Percentiles rank a stretch among this genome's conserved stretches.
These are phyloP conservation scores for Cheilosia soror DNA, from an alignment of 2,888 invertebrate species.

Conservation along the genomic window DNA sequence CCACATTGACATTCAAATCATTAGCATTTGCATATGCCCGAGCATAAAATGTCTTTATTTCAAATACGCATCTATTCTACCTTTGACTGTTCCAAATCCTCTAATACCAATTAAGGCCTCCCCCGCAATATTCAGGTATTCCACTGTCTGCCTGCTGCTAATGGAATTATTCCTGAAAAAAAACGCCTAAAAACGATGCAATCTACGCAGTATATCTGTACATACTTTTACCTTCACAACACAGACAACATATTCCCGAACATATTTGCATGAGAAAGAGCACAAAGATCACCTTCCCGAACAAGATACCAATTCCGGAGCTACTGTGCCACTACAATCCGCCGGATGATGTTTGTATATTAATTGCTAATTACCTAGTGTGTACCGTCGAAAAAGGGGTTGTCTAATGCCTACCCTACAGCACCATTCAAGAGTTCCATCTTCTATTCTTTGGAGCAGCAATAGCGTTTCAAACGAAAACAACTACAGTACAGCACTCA, in stretches of 20 bases:
- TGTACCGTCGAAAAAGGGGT: constrained; percentile 45
- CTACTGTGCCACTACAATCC: constrained; percentile 47
- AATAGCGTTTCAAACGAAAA: constrained; percentile 48
- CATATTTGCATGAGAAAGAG: constrained; percentile 70
- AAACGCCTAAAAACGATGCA: constrained; percentile 2
- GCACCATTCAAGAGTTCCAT: background rate
- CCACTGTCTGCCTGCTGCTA: constrained; percentile 6
- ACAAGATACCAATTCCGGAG: constrained; percentile 63
- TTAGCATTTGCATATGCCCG: constrained; percentile 58
- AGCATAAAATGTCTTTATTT: constrained; percentile 63
- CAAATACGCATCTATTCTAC: constrained; percentile 46
- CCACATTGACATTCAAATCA: constrained; percentile 72
- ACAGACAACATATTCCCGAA: constrained; percentile 49
- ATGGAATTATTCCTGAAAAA: constrained; percentile 38
- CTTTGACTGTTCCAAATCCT: constrained; percentile 60
- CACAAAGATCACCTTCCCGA: constrained; percentile 59
- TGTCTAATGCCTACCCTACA: constrained; percentile 10
- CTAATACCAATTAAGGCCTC: constrained; percentile 67
- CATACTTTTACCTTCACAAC: background rate
- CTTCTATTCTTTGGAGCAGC: constrained; percentile 4
- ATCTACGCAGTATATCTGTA: background rate
- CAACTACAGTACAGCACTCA: constrained; percentile 54
- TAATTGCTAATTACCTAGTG: constrained; percentile 69
- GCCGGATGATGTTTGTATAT: constrained; percentile 73
- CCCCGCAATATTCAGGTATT: constrained; percentile 28